Evolutionary conservation across 2,888 invertebrate species (phyloP).

Genomic region (Drosophila falleni): DNA sequence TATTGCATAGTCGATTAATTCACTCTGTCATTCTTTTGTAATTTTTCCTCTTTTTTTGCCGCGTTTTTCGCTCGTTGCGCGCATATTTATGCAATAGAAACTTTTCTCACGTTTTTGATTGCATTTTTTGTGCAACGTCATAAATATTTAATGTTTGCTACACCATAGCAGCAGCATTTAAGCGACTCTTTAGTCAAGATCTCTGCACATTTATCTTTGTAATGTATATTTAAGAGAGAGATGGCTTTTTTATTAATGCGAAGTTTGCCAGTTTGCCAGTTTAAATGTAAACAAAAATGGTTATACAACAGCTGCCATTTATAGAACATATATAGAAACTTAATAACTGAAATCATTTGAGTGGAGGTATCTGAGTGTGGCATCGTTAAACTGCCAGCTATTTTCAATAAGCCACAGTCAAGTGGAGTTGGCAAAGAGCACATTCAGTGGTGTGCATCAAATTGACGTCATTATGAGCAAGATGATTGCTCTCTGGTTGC

Average conservation of each 20-base stretch:
- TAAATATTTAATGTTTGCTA: slow-evolving; percentile 77
- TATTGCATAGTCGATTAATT: slow-evolving; percentile 20
- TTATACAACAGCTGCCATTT: slow-evolving; percentile 24
- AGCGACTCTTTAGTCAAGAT: slow-evolving; percentile 12
- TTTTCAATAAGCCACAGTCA: slow-evolving; percentile 24
- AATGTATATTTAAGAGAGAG: slow-evolving; percentile 16
- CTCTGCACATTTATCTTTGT: slow-evolving; percentile 40
- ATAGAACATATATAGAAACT: slow-evolving; percentile 9
- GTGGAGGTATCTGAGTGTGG: slow-evolving; percentile 9
- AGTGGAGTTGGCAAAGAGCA: background rate
- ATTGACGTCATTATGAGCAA: slow-evolving; percentile 26
- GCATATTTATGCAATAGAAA: slow-evolving; percentile 79
- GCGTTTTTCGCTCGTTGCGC: slow-evolving; percentile 42
- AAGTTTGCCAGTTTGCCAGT: background rate
- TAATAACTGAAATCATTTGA: slow-evolving; percentile 12
- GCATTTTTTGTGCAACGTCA: slow-evolving; percentile 73
- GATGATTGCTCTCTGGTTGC: slow-evolving; percentile 37
- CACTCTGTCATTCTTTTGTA: slow-evolving; percentile 17
- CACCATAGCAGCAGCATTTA: slow-evolving; percentile 24
- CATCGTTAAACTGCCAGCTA: slow-evolving; percentile 11
- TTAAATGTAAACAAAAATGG: slow-evolving; percentile 19
- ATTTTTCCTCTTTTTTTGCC: slow-evolving; percentile 28
- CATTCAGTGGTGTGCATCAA: slow-evolving; percentile 21
- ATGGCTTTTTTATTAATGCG: slow-evolving; percentile 29
- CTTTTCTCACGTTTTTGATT: slow-evolving; percentile 80